Conservation (phyloP, 1,140 invertebrate species). For the Orius laevigatus region DNA sequence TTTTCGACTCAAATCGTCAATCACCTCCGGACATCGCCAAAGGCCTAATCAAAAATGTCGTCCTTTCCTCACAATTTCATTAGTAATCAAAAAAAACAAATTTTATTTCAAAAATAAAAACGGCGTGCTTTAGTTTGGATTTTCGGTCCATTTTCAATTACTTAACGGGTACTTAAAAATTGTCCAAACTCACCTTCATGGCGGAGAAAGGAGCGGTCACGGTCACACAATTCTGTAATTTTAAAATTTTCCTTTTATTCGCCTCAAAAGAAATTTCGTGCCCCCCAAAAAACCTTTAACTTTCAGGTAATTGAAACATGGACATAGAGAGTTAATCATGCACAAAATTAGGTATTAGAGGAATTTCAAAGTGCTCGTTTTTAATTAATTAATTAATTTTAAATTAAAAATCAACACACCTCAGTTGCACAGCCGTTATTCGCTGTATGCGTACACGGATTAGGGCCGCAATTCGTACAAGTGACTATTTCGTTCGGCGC, state of each 20-base stretch:
- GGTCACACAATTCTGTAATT: conserved; percentile 18
- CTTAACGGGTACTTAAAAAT: neutral
- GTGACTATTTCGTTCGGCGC: conserved; percentile 58
- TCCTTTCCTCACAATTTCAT: no score
- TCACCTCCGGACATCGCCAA: no score
- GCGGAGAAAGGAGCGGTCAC: conserved; percentile 12
- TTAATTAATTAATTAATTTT: conserved; percentile 5
- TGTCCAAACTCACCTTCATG: conserved; percentile 13
- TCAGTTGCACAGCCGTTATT: conserved; percentile 70
- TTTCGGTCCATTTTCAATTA: no score
- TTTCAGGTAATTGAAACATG: no score
- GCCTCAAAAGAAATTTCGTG: no score
- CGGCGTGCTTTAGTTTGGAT: no score
- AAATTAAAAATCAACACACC: conserved; percentile 34
- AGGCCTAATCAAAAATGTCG: no score
- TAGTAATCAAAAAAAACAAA: no score
- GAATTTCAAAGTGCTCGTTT: neutral
- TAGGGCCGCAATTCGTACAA: conserved; percentile 59
- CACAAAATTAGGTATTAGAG: no score
- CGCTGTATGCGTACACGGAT: conserved; percentile 66
- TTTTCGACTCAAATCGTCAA: no score
- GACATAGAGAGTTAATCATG: no score
- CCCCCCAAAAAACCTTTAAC: no score
- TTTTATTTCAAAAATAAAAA: neutral
- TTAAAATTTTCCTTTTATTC: conserved; percentile 11